A percentile compares a stretch with the other conserved stretches of the same genome.
Evolutionary conservation across 2,113 vertebrate species (phyloP).

Genomic region (Oncorhynchus nerka): DNA sequence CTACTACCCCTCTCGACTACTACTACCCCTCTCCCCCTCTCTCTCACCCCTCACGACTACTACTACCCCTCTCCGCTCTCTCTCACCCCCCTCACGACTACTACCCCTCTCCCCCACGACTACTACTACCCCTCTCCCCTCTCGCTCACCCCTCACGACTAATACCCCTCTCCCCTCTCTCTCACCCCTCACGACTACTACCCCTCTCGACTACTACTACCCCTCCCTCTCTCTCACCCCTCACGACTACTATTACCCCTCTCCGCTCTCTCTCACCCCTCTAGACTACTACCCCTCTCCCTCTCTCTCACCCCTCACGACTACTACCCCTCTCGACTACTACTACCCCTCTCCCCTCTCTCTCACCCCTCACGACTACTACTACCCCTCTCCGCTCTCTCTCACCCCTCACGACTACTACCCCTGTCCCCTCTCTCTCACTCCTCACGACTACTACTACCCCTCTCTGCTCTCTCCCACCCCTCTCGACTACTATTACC

Average conservation of each 20-base stretch:
- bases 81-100: conserved; percentile 7
- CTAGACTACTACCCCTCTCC: no score
- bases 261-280: conserved; percentile 31
- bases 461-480: conserved; percentile 45
- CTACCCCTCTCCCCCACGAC: not conserved
- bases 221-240: conserved; percentile 52
- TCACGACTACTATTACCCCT: conserved; percentile 47
- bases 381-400: conserved; percentile 27
- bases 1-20: no score
- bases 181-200: no score
- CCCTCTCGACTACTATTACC: conserved; percentile 51
- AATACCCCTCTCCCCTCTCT: no score
- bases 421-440: no score
- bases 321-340: no score
- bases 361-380: conserved; percentile 64
- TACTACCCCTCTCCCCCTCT: conserved; percentile 8
- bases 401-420: not conserved
- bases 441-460: no score
- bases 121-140: no score
- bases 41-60: conserved; percentile 64
- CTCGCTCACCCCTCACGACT: no score
- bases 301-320: no score
- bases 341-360: conserved; percentile 15
- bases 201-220: no score
- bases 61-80: not conserved